Conservation (phyloP, 2,797 vertebrate genomes). For the Chloroceryle inda region DNA sequence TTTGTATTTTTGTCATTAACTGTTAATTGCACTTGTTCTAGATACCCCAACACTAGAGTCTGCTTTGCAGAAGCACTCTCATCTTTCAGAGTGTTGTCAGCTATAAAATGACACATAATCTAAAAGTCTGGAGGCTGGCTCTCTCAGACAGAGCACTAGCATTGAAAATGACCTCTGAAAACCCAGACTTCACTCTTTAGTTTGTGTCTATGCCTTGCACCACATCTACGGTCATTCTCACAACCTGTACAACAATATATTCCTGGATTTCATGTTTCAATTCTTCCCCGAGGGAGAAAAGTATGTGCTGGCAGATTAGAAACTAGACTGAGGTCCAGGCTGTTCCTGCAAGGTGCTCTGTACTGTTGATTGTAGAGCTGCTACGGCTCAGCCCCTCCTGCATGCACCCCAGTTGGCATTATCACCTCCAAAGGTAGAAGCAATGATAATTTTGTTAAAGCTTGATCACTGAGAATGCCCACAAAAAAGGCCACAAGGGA, state of each 20-base stretch:
- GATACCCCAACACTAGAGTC: background rate
- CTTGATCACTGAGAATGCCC: background rate
- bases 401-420: background rate
- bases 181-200: background rate
- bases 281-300: background rate
- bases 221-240: background rate
- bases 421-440: background rate
- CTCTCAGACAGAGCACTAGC: background rate
- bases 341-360: background rate
- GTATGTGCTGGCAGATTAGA: background rate
- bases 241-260: background rate
- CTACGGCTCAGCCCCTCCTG: background rate
- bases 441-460: slow-evolving; percentile 26
- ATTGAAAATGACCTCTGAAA: background rate
- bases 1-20: background rate
- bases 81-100: background rate
- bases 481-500: background rate
- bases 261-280: background rate
- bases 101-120: background rate
- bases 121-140: background rate
- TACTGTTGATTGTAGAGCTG: background rate
- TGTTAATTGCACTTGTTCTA: background rate
- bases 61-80: background rate
- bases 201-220: background rate
- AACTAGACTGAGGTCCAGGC: background rate